These are phyloP conservation scores for Cyprinodon tularosa DNA, from an alignment of 2,113 vertebrate genomes.

Conservation along the genomic window DNA sequence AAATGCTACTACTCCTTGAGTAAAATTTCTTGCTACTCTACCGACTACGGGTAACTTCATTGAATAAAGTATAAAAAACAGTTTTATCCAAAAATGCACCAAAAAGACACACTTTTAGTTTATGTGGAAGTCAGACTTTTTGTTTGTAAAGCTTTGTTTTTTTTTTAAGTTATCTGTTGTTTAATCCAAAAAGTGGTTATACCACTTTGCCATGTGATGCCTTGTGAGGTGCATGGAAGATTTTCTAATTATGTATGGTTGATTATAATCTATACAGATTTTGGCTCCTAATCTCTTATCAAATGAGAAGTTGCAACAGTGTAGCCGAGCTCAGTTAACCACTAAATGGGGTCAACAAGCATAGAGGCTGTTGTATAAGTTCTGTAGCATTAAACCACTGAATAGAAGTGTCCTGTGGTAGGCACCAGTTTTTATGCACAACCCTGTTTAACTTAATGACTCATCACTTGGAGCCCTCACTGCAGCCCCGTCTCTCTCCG, in stretches of 20 bases:
- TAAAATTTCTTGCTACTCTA: no score
- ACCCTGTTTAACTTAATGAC: slow-evolving; percentile 40
- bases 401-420: not conserved
- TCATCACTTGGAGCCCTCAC: slow-evolving; percentile 39
- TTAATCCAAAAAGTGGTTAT: not conserved
- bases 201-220: not conserved
- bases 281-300: not conserved
- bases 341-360: not conserved
- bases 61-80: no score
- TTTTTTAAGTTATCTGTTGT: no score
- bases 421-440: slow-evolving; percentile 40
- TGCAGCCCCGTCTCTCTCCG: slow-evolving; percentile 11
- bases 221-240: not conserved
- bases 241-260: not conserved
- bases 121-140: no score
- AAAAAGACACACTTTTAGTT: no score
- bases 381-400: not conserved
- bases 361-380: not conserved
- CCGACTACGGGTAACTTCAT: no score
- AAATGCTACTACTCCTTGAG: no score
- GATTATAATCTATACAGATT: not conserved
- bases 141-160: no score
- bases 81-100: no score
- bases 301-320: not conserved
- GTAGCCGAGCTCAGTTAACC: not conserved